Base-by-base conservation (phyloP, 2,888 invertebrate species). In the Cryptus viduatorius region DNA sequence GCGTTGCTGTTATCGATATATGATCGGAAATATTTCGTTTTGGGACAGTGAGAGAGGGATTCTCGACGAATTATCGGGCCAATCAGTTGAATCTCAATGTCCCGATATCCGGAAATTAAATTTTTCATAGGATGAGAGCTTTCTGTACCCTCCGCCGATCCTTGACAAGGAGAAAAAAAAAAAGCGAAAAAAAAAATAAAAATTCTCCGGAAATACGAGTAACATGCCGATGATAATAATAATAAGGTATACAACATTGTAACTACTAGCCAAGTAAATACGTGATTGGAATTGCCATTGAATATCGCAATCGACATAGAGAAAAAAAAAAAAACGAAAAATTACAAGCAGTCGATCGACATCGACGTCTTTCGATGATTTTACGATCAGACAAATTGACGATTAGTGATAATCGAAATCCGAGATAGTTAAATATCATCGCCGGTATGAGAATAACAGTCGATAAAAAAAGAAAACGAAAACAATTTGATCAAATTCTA, bases 191-290 rank as follows among this genome's bases (percentile, higher is more conserved):
- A 29, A 19, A 46, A 73, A 4, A 48, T 65, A 8, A 46, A 65
- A 19, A 37, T 50, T 75, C 75, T 71, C 76, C 78, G 73, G 53
- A 81, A 61, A 80, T 81, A 75, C 81, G 80, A 85, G 61, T 81
- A 83, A 83, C 37, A 81, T 79, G 79, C 77, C 75, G 85, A 86
- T 78, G 86, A 86, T 87, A 86, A 86, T 84, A 86, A 83, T 77
- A 64, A 81, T 87, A 86, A 84, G 85, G 79, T 87, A 86, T 86
- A 86, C 83, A 86, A 82, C 82, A 86, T 82, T 83, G 79, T 86
- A 86, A 86, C 82, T 83, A 85, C 82, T 86, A 86, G 85, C 80
- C 84, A 87, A 87, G 75, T 86, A 86, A 86, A 64, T 67, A 80
- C 48, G 72, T 78, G 75, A 82, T 79, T 75, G 82, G 80, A 83